Percentiles rank a stretch among this genome's conserved stretches.
These are phyloP conservation scores for Bombus waltoni DNA, from an alignment of 1,140 invertebrate genomes.

Conservation along the genomic window DNA sequence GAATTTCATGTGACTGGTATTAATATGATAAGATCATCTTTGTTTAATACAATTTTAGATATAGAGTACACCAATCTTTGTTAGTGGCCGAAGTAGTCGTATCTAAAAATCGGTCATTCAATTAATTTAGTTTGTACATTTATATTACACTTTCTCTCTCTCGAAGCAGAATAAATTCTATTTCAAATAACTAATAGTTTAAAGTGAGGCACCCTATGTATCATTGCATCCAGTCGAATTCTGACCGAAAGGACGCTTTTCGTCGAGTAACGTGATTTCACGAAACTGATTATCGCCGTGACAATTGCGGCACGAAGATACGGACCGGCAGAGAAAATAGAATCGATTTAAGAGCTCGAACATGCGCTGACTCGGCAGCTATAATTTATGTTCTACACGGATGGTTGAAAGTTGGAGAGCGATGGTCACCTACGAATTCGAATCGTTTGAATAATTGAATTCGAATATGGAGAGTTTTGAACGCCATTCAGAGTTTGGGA, in stretches of 20 bases:
- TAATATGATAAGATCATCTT: background rate
- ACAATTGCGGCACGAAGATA: slow-evolving; percentile 51
- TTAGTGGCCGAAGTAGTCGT: background rate
- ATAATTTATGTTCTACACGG: slow-evolving; percentile 27
- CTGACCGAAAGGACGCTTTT: slow-evolving; percentile 31
- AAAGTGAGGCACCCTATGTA: background rate
- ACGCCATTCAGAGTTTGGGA: background rate
- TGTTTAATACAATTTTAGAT: background rate
- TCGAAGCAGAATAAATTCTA: background rate
- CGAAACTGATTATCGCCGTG: slow-evolving; percentile 51
- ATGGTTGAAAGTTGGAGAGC: slow-evolving; percentile 50
- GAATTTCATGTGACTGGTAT: background rate
- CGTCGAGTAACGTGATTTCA: slow-evolving; percentile 60
- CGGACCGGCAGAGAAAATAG: slow-evolving; percentile 33
- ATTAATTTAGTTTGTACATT: background rate
- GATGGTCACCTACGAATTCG: background rate
- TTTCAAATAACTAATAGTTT: background rate
- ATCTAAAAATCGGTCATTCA: background rate
- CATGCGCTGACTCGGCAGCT: slow-evolving; percentile 17
- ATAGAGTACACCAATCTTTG: background rate
- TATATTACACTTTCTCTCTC: too few species aligned
- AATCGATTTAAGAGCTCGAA: slow-evolving; percentile 51
- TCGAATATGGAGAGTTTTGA: slow-evolving; percentile 21
- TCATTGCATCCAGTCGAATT: slow-evolving; percentile 8
- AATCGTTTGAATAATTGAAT: slow-evolving; percentile 31